A percentile compares a stretch with the other conserved stretches of the same genome.
Conservation (phyloP, 2,113 vertebrate species). For the Oryzias celebensis region DNA sequence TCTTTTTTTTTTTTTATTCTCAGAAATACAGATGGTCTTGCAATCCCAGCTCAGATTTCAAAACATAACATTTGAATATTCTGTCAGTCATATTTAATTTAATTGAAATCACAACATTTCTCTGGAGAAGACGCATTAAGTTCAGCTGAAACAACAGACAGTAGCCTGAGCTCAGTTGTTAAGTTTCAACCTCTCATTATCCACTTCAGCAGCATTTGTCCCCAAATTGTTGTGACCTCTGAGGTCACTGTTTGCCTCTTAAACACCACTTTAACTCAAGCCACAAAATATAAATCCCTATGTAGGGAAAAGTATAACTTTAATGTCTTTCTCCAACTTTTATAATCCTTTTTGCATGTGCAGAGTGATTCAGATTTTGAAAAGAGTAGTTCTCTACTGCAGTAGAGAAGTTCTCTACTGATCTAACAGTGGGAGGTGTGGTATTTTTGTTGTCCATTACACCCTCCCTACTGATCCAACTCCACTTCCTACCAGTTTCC, state of each 20-base stretch:
- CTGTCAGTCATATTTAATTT: background rate
- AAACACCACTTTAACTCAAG: conserved; percentile 21
- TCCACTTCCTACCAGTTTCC: conserved; percentile 39
- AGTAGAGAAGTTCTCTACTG: conserved; percentile 25
- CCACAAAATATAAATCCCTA: background rate
- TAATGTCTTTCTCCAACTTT: conserved; percentile 1
- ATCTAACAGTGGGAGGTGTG: conserved; percentile 30
- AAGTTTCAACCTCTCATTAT: conserved; percentile 28
- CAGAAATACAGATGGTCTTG: too few relatives aligned
- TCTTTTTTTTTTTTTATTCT: too few relatives aligned
- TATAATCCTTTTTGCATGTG: background rate
- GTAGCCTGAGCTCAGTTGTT: background rate
- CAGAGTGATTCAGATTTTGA: background rate
- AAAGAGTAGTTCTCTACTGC: conserved; percentile 15
- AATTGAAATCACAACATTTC: background rate
- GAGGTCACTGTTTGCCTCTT: conserved; percentile 19
- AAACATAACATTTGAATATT: too few relatives aligned
- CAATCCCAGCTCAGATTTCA: too few relatives aligned
- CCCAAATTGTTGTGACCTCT: conserved; percentile 12
- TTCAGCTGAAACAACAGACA: too few relatives aligned
- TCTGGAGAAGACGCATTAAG: background rate
- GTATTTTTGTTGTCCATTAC: conserved; percentile 23
- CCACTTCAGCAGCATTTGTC: conserved; percentile 17
- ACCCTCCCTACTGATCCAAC: conserved; percentile 24
- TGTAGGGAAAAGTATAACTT: background rate